Percentiles rank a stretch among this genome's conserved stretches.
phyloP scores from a whole-genome alignment of 2,113 vertebrate species.

The Seriola aureovittata region DNA sequence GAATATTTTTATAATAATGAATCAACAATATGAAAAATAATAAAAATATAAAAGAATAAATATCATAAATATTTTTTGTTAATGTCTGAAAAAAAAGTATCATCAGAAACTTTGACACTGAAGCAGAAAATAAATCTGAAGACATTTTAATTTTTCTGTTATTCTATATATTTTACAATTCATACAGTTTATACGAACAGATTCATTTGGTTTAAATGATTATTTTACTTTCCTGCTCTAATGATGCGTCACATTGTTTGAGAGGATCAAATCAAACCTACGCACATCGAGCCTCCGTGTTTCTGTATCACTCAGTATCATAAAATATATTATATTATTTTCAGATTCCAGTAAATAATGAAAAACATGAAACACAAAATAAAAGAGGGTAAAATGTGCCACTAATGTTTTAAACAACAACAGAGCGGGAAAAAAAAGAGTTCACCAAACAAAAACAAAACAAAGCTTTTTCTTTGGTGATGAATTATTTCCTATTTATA shows the following conservation, averaged over 20 bases:
- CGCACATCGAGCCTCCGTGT: slow-evolving; percentile 2
- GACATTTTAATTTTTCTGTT: slow-evolving; percentile 57
- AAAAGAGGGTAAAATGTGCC: slow-evolving; percentile 41
- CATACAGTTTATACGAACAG: slow-evolving; percentile 56
- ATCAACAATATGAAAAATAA: too few species aligned
- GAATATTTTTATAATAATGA: too few species aligned
- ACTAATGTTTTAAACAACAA: slow-evolving; percentile 27
- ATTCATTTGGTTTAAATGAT: slow-evolving; percentile 60
- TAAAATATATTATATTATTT: slow-evolving; percentile 76
- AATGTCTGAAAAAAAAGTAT: background rate
- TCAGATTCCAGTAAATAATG: slow-evolving; percentile 55
- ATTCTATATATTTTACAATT: slow-evolving; percentile 54
- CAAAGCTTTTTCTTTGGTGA: slow-evolving; percentile 7
- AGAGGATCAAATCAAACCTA: slow-evolving; percentile 15
- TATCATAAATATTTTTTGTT: too few species aligned
- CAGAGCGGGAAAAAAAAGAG: background rate
- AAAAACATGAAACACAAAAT: slow-evolving; percentile 24
- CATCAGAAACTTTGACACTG: background rate
- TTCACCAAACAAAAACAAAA: slow-evolving; percentile 13
- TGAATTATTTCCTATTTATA: slow-evolving; percentile 43
- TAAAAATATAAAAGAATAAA: too few species aligned
- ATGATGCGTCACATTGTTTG: slow-evolving; percentile 3
- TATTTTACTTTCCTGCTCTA: slow-evolving; percentile 26
- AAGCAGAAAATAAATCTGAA: background rate
- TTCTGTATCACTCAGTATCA: slow-evolving; percentile 9